Evolutionary conservation across 2,113 vertebrate species (phyloP).

Genomic region (Narcine bancroftii): DNA sequence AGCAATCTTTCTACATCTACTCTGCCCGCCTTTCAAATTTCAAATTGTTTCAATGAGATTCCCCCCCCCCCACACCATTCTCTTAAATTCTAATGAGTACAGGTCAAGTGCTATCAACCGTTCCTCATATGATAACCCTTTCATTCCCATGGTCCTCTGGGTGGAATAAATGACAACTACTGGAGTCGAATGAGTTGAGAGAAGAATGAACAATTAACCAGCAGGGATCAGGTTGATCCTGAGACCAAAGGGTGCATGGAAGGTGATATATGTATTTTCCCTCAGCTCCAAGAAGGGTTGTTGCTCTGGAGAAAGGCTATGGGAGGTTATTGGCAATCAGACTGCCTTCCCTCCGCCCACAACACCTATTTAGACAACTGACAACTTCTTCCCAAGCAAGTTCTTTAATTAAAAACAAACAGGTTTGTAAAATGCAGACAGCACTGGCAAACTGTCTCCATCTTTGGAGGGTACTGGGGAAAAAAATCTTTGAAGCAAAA

Average conservation of each 20-base stretch:
- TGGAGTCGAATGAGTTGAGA: background rate
- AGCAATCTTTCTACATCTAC: no score
- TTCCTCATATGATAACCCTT: no score
- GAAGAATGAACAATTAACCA: background rate
- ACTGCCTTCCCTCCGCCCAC: background rate
- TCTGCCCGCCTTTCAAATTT: no score
- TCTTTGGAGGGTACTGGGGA: background rate
- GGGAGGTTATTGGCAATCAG: no score
- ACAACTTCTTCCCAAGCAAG: background rate
- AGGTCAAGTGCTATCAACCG: no score
- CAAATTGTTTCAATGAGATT: no score
- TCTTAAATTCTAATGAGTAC: no score
- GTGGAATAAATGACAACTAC: background rate
- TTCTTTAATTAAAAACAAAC: constrained; percentile 23
- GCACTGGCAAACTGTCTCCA: background rate
- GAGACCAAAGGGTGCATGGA: no score
- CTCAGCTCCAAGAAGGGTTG: background rate
- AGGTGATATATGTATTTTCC: background rate
- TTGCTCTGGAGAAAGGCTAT: background rate
- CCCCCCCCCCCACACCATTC: no score
- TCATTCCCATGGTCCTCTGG: no score
- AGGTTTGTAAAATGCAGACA: background rate
- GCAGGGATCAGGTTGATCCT: background rate
- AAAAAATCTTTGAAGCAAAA: constrained; percentile 26
- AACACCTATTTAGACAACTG: background rate